phyloP scores from a whole-genome alignment of 2,888 invertebrate species.

The Steinernema hermaphroditum region DNA sequence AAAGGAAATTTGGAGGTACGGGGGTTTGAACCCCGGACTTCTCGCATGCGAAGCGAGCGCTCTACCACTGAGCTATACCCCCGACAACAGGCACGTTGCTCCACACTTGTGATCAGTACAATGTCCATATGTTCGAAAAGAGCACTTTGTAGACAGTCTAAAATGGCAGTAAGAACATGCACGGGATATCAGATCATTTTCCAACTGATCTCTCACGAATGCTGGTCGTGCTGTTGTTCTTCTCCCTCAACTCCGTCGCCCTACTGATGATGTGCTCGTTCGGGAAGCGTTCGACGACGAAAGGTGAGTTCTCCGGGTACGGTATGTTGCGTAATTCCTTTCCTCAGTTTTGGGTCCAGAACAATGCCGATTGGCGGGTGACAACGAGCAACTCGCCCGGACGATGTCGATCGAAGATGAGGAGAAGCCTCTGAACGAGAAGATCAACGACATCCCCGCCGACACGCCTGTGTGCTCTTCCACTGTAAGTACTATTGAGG shows the following conservation, averaged over 20 bases:
- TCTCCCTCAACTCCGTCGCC: neutral
- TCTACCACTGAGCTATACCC: conserved; percentile 60
- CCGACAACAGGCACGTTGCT: neutral
- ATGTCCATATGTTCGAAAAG: neutral
- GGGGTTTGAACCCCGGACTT: conserved; percentile 62
- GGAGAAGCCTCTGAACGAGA: neutral
- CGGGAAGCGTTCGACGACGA: neutral
- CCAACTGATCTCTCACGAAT: neutral
- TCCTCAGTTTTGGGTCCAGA: neutral
- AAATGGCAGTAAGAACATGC: neutral
- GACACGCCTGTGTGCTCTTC: neutral
- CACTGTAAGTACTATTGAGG: neutral
- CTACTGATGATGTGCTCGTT: conserved; percentile 7
- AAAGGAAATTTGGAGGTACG: conserved; percentile 47
- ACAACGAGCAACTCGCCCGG: neutral
- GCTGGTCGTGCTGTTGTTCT: conserved; percentile 5
- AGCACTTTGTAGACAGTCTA: neutral
- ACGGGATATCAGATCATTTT: neutral
- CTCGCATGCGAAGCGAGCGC: conserved; percentile 64
- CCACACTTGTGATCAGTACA: neutral
- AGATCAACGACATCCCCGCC: neutral
- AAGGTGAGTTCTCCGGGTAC: conserved; percentile 5
- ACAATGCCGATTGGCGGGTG: neutral
- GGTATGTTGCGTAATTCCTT: neutral
- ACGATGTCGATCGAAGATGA: neutral